phyloP scores from a whole-genome alignment of 1,140 invertebrate genomes.

The Aphaenogaster ashmeadi region DNA sequence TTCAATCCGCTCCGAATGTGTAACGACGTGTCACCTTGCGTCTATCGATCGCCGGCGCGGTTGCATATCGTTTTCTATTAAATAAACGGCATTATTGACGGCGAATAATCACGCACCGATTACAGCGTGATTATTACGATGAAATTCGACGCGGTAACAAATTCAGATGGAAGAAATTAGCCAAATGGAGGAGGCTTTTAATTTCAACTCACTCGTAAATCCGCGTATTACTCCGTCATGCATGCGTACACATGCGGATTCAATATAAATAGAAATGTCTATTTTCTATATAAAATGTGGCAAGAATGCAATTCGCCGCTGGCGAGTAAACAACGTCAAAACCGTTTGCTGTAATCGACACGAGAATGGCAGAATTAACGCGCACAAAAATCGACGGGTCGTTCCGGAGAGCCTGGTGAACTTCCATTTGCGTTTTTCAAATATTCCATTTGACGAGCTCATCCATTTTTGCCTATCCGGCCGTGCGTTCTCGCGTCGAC shows the following conservation, averaged over 20 bases:
- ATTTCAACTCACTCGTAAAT: neutral
- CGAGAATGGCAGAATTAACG: slow-evolving; percentile 63
- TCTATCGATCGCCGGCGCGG: slow-evolving; percentile 59
- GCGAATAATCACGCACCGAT: slow-evolving; percentile 19
- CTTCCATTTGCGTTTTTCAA: slow-evolving; percentile 41
- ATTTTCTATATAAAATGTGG: slow-evolving; percentile 19
- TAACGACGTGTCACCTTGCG: slow-evolving; percentile 66
- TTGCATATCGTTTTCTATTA: slow-evolving; percentile 63
- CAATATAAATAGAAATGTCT: slow-evolving; percentile 14
- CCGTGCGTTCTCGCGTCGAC: slow-evolving; percentile 46
- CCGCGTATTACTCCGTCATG: neutral
- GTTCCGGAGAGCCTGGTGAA: slow-evolving; percentile 5
- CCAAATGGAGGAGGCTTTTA: neutral
- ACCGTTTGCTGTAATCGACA: slow-evolving; percentile 58
- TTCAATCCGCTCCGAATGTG: slow-evolving; percentile 66
- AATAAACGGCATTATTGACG: slow-evolving; percentile 66
- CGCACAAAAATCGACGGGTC: slow-evolving; percentile 40
- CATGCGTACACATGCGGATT: neutral
- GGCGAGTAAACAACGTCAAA: slow-evolving; percentile 58
- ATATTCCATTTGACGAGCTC: slow-evolving; percentile 60
- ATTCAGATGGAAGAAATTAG: slow-evolving; percentile 22
- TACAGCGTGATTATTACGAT: neutral
- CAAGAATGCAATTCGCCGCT: slow-evolving; percentile 46
- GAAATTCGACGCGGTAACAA: neutral
- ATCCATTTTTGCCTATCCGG: slow-evolving; percentile 57